Conservation (phyloP, 2,797 vertebrate genomes). For the Monodelphis domestica region DNA sequence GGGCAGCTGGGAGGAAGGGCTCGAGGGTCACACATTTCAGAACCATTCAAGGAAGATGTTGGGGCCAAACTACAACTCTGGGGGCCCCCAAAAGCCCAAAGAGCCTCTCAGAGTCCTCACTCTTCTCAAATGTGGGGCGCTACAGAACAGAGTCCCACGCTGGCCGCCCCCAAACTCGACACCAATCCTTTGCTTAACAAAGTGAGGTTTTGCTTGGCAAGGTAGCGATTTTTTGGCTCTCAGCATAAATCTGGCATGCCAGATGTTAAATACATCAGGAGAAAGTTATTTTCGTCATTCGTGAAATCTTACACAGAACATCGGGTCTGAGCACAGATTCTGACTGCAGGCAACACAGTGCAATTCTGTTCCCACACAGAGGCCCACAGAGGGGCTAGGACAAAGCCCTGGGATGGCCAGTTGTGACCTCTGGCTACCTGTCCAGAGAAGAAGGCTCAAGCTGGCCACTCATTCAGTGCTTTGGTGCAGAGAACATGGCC, state of each 20-base stretch:
- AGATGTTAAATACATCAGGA: constrained; percentile 81
- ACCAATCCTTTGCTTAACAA: constrained; percentile 74
- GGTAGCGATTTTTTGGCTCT: constrained; percentile 81
- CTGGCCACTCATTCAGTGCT: constrained; percentile 19
- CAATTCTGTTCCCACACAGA: constrained; percentile 67
- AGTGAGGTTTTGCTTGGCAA: constrained; percentile 76
- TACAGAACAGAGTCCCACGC: constrained; percentile 34
- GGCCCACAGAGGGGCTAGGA: background rate
- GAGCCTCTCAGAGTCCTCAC: background rate
- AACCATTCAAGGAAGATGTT: background rate
- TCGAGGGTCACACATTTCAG: background rate
- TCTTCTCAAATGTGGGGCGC: constrained; percentile 18
- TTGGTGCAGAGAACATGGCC: constrained; percentile 35
- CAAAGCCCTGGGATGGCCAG: background rate
- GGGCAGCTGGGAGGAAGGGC: background rate
- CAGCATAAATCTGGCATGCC: constrained; percentile 82
- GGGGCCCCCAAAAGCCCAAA: background rate
- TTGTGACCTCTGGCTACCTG: constrained; percentile 41
- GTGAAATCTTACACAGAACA: constrained; percentile 72
- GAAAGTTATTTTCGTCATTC: constrained; percentile 79
- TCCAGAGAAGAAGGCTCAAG: constrained; percentile 14
- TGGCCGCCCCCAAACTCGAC: constrained; percentile 46
- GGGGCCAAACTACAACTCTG: background rate
- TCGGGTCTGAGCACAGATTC: constrained; percentile 71
- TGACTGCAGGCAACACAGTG: constrained; percentile 77